Base-by-base conservation (phyloP, 2,888 invertebrate genomes). In the Nineta flava region DNA sequence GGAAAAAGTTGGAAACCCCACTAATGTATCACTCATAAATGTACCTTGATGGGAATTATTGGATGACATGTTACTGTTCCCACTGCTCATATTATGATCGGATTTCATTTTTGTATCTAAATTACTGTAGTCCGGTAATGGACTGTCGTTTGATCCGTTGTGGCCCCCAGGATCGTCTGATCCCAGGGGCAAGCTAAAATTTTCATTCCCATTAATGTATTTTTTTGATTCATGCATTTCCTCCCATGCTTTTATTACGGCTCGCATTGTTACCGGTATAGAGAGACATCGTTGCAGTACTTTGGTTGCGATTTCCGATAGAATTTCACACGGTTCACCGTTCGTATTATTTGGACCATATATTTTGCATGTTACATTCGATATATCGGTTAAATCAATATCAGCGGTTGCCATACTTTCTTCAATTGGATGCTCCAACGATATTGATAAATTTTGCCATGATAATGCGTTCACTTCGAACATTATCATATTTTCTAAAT, bases 341-440 rank as follows among this genome's bases (percentile, higher is more conserved):
- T 65, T 2, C 9, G 31, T 32, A 15, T 21, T 45, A 12, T 26
- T 26, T 9, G 80, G 73, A 21, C 81, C 79, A 62, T 82, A 83
- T 1, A 94, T 77, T 32, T 79, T 74, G 59, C 92, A 93, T 47
- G 81, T 78, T 0, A 91, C 76, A 54, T 82, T 80, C 0, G 84
- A 81, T 15, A 87, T 79, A 59, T 93, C 91, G 6, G 77, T 72
- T 48, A 96, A 71, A 64, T 92, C 85, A 54, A 96, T 74, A 64
- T 95, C 94, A 12, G 88, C 86, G 0, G 94, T 93, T 1, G 92
- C 88, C 80, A 95, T 83, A 53, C 87, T 85, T 65, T 93, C 93
- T 61, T 92, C 91, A 16, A 83, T 71, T 0, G 95, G 94, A 70
- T 95, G 93, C 63, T 94, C 93, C 61, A 96, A 77, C 9, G 90